phyloP scores from a whole-genome alignment of 2,888 invertebrate genomes.

The Lasioglossum lativentre region DNA sequence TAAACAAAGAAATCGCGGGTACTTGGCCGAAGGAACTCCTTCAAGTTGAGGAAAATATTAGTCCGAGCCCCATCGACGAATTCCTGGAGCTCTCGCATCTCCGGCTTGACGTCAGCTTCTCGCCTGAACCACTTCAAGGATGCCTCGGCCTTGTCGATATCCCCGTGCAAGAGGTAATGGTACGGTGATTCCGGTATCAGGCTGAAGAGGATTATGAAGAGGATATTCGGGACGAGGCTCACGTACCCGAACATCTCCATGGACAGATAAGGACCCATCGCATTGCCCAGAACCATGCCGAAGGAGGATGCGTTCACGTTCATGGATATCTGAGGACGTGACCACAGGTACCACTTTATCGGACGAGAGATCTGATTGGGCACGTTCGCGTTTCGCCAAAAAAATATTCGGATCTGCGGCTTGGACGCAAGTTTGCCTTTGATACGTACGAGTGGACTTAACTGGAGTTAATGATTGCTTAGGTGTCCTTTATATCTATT shows the following conservation, averaged over 20 bases:
- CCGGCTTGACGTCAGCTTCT: slow-evolving; percentile 76
- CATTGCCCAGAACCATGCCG: slow-evolving; percentile 80
- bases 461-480: neutral
- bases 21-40: slow-evolving; percentile 75
- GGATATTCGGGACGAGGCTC: slow-evolving; percentile 75
- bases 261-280: slow-evolving; percentile 81
- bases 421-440: neutral
- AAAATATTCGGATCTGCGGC: neutral
- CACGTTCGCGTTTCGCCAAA: neutral
- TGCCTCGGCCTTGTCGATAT: slow-evolving; percentile 77
- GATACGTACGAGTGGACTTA: neutral
- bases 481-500: neutral
- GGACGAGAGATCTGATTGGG: slow-evolving; percentile 27
- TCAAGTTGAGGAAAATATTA: slow-evolving; percentile 67
- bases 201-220: slow-evolving; percentile 78
- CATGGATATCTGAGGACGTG: slow-evolving; percentile 77
- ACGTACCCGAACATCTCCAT: slow-evolving; percentile 79
- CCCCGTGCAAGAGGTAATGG: slow-evolving; percentile 75
- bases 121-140: slow-evolving; percentile 81
- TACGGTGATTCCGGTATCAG: slow-evolving; percentile 83
- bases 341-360: slow-evolving; percentile 41
- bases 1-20: slow-evolving; percentile 30
- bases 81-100: slow-evolving; percentile 77
- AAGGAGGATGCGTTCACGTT: slow-evolving; percentile 77
- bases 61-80: slow-evolving; percentile 77